Evolutionary conservation across 53 echinoderm and acorn worm species (phyloP), one percentile per base, ranked within the genome.

Genomic region (Antedon mediterranea): DNA sequence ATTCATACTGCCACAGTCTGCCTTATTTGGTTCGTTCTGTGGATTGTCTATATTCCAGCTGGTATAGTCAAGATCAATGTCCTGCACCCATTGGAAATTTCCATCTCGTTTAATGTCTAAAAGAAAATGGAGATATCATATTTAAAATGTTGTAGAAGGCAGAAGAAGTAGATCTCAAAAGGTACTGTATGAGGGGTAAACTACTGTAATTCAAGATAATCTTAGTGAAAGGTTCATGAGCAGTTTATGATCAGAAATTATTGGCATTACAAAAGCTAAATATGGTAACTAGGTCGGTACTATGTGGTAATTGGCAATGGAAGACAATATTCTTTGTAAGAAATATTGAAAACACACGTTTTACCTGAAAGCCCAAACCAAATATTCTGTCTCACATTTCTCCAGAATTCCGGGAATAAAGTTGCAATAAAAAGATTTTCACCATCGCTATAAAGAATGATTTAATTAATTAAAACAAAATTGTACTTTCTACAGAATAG

Each of bases 351-450:
- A n/a, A n/a, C n/a, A n/a, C n/a, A n/a, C n/a, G n/a, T 0, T n/a
- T 84, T 34, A 72, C 85, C 81, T 41, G 85, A 81, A 11, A 81
- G 76, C 71, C 81, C 85, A n/a, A 76, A 28, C 81, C 81, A 77
- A 30, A 42, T n/a, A 33, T 13, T 20, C 2, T 43, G 71, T 8
- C 73, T 23, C 8, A 0, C 32, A 34, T 72, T 29, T 34, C 37
- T 76, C 27, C 30, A 9, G 30, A 79, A 43, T 29, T 79, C 79
- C n/a, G 30, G 4, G 29, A 84, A 76, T 34, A 43, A 30, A 18
- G 78, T 32, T 20, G 43, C 43, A 34, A 79, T 74, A n/a, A 76
- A 84, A 41, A 15, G 13, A 34, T 79, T 84, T 72, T 79, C 79
- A 31, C 34, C 73, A 34, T 77, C 41, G 34, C 76, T 85, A 30